Evolutionary conservation across 2,888 invertebrate genomes (phyloP).

Genomic region (Cyaniris semiargus): DNA sequence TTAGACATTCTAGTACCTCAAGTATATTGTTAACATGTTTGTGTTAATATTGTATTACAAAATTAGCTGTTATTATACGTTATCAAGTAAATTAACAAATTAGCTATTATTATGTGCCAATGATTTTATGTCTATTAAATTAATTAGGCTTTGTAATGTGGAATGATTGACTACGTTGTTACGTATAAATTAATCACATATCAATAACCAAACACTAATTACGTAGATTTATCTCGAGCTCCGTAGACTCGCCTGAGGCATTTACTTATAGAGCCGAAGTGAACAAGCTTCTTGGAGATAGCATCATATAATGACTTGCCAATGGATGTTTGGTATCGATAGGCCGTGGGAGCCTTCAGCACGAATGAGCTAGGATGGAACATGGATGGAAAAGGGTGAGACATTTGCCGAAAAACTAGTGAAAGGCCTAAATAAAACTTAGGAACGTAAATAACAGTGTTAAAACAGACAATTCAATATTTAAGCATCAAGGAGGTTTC

Average conservation of each 20-base stretch:
- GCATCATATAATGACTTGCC: conserved; percentile 2
- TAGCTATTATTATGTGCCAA: background rate
- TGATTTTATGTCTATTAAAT: background rate
- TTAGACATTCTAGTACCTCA: background rate
- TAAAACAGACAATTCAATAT: background rate
- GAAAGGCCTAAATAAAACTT: background rate
- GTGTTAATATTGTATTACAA: background rate
- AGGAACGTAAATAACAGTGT: background rate
- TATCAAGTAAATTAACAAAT: background rate
- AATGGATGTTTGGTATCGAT: background rate
- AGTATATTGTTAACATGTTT: background rate
- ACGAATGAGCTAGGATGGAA: background rate
- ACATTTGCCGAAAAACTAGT: background rate
- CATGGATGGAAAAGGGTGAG: background rate
- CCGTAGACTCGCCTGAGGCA: conserved; percentile 19
- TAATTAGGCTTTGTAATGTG: background rate
- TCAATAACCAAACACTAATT: conserved; percentile 13
- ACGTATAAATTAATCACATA: background rate
- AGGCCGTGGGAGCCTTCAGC: background rate
- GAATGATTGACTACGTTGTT: background rate
- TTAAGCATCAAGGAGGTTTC: background rate
- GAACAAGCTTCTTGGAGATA: conserved; percentile 16
- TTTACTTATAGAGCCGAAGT: conserved; percentile 1
- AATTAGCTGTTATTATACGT: background rate
- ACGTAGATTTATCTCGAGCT: conserved; percentile 16